These are phyloP conservation scores for Accipiter virgatus DNA, from an alignment of 2,113 vertebrate genomes.

Conservation along the genomic window DNA sequence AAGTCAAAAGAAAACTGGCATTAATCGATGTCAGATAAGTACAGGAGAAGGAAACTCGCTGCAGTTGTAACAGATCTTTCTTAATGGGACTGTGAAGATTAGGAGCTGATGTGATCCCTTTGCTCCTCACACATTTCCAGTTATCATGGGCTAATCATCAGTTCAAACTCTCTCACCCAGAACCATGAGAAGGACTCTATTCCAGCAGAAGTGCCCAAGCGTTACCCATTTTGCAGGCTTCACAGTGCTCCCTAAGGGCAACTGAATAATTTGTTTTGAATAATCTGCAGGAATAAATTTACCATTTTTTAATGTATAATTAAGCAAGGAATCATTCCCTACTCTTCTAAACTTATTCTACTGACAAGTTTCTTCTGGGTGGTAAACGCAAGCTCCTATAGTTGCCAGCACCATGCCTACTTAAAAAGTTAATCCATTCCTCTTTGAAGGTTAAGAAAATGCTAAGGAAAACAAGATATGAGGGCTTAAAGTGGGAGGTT, in stretches of 20 bases:
- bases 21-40: accelerated
- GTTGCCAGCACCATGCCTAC: neutral
- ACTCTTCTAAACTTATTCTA: neutral
- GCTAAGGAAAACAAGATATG: slow-evolving; percentile 18
- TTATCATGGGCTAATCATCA: neutral
- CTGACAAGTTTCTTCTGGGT: neutral
- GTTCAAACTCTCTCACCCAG: neutral
- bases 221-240: neutral
- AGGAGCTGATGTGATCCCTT: neutral
- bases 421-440: slow-evolving; percentile 16
- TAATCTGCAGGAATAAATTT: slow-evolving; percentile 25
- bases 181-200: neutral
- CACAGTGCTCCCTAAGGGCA: neutral
- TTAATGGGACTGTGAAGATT: neutral
- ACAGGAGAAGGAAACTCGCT: neutral
- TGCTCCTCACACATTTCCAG: neutral
- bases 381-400: neutral
- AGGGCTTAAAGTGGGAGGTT: slow-evolving; percentile 8
- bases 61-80: neutral
- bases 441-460: slow-evolving; percentile 39
- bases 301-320: slow-evolving; percentile 33
- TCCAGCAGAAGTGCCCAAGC: neutral
- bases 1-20: neutral
- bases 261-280: neutral
- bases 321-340: neutral